A percentile compares a stretch with the other conserved stretches of the same genome.
phyloP scores from a whole-genome alignment of 2,888 invertebrate genomes.

The Rambutsinella grinnellia region DNA sequence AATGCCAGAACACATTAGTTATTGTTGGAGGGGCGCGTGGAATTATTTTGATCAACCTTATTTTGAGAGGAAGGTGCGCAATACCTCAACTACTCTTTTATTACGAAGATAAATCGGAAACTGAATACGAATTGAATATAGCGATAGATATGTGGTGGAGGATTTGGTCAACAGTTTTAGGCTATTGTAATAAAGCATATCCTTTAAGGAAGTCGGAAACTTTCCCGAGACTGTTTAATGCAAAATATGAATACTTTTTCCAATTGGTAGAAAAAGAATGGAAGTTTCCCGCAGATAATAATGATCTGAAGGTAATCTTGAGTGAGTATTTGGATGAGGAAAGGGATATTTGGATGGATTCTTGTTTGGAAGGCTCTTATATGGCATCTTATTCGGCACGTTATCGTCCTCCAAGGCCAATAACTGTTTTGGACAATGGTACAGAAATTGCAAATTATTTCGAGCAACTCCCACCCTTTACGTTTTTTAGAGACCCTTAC shows the following conservation, averaged over 20 bases:
- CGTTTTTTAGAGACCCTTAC: too few species aligned
- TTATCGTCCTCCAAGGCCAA: conserved; percentile 49
- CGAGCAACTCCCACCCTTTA: conserved; percentile 25
- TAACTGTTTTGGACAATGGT: neutral
- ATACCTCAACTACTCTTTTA: conserved; percentile 31
- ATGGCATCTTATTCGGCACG: conserved; percentile 18
- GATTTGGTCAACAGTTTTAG: conserved; percentile 47
- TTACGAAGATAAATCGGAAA: conserved; percentile 46
- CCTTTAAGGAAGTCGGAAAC: conserved; percentile 38
- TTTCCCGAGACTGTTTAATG: conserved; percentile 49
- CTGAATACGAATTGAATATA: conserved; percentile 43
- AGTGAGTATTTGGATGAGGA: conserved; percentile 26
- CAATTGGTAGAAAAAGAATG: conserved; percentile 19
- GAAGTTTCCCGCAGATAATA: conserved; percentile 33
- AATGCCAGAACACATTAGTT: too few species aligned
- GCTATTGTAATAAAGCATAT: conserved; percentile 50
- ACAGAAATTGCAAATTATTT: conserved; percentile 42
- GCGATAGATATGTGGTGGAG: conserved; percentile 55
- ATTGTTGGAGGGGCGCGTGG: too few species aligned
- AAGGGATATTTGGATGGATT: conserved; percentile 38
- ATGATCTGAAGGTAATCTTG: conserved; percentile 25
- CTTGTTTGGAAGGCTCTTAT: conserved; percentile 50
- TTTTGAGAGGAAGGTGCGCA: conserved; percentile 2
- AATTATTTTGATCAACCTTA: too few species aligned
- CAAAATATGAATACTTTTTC: conserved; percentile 45